Conservation (phyloP, 2,888 invertebrate species). For the Pantelozetes paolii region DNA sequence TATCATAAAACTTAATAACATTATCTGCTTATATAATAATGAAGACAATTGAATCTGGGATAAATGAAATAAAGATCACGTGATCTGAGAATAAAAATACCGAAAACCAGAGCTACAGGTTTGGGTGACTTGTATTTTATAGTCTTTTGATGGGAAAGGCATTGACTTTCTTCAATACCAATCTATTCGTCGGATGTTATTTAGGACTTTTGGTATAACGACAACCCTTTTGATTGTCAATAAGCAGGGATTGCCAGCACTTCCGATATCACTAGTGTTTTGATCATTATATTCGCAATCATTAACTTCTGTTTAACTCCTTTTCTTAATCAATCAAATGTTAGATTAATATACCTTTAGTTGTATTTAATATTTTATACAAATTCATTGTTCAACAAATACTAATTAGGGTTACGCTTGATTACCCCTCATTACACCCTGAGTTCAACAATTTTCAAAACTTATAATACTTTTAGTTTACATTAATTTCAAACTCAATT, state of each 20-base stretch:
- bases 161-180: not conserved
- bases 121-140: constrained; percentile 27
- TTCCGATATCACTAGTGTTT: constrained; percentile 12
- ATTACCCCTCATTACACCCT: too few relatives aligned
- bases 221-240: not conserved
- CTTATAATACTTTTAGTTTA: too few relatives aligned
- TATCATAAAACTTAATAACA: too few relatives aligned
- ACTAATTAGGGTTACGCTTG: too few relatives aligned
- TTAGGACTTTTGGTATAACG: not conserved
- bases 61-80: too few relatives aligned
- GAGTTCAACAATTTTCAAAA: too few relatives aligned
- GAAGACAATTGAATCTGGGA: too few relatives aligned
- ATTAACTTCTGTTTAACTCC: constrained; percentile 2
- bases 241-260: not conserved
- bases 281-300: not conserved
- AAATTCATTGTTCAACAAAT: too few relatives aligned
- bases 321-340: not conserved
- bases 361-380: not conserved
- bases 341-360: not conserved
- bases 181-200: not conserved
- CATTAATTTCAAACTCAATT: too few relatives aligned
- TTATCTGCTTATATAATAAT: too few relatives aligned
- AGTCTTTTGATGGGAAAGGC: constrained; percentile 8
- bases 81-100: too few relatives aligned
- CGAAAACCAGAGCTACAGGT: not conserved